Evolutionary conservation across 2,888 invertebrate species (phyloP), one percentile per base, ranked within the genome.

Genomic region (Noctua janthina): DNA sequence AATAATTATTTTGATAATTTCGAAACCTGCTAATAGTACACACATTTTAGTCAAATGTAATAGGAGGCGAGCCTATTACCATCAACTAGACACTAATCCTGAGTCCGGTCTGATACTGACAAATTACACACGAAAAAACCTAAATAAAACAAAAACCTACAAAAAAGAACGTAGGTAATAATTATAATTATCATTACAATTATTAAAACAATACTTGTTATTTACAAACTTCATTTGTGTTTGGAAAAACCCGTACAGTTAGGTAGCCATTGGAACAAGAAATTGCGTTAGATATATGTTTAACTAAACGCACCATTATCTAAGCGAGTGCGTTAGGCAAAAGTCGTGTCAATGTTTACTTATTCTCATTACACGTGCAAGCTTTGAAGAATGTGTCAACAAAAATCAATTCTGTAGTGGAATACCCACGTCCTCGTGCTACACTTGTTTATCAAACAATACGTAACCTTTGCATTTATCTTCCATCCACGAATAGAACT

Each of bases 311-410:
- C 15, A 54, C n/a, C 5, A 56, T 69, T 79, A 68, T 51, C 46
- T 39, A 59, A 66, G 64, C 10, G 23, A 46, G 20, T n/a, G 39
- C 51, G 59, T 59, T 51, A 51, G 6, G n/a, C 67, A 64, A 74
- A 73, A 85, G 56, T 62, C 15, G 59, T 56, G 39, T 51, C 54
- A 82, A 76, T 81, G 71, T 74, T 75, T 51, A 69, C 15, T 43
- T 74, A 81, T 49, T 10, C 46, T n/a, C 29, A 62, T 17, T 81
- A 76, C 76, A 81, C 76, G 85, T 73, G 70, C 64, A 10, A 43
- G 35, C n/a, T 15, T 51, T 20, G 20, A 73, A 82, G 62, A 68
- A 39, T 77, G 20, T 15, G 49, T 77, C 66, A 80, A 70, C 73
- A 75, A 39, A 70, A 23, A 70, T 67, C 20, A 56, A 66, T 23